phyloP scores from a whole-genome alignment of 2,888 invertebrate species.

The Stenolophus ochropezus region DNA sequence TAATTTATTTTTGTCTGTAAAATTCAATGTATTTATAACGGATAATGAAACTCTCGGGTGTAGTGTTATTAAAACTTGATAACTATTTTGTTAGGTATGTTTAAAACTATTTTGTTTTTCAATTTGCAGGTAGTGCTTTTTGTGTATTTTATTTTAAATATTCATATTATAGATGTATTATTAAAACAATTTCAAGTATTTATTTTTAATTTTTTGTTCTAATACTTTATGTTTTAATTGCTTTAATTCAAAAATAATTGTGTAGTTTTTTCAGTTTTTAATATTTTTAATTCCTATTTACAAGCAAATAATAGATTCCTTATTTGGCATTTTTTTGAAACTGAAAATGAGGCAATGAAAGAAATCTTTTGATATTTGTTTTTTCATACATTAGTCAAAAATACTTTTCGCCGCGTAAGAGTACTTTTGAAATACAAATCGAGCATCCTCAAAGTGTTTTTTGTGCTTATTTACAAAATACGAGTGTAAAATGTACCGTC shows the following conservation, averaged over 20 bases:
- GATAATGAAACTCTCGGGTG: not conserved
- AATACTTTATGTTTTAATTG: no score
- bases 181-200: not conserved
- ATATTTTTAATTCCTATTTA: not conserved
- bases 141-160: not conserved
- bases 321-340: not conserved
- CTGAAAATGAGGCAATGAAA: not conserved
- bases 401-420: not conserved
- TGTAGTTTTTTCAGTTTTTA: no score
- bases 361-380: slow-evolving; percentile 10
- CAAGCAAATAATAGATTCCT: not conserved
- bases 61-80: not conserved
- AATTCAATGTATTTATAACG: no score
- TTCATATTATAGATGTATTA: not conserved
- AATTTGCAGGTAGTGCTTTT: no score
- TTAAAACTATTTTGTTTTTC: no score
- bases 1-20: no score
- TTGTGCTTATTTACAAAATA: no score
- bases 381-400: not conserved
- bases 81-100: not conserved
- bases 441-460: not conserved
- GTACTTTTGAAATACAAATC: slow-evolving; percentile 8
- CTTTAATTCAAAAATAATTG: no score
- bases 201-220: not conserved
- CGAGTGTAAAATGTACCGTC: no score